phyloP scores from a whole-genome alignment of 2,888 invertebrate genomes.

The Ashinkailepas kermadecensis region DNA sequence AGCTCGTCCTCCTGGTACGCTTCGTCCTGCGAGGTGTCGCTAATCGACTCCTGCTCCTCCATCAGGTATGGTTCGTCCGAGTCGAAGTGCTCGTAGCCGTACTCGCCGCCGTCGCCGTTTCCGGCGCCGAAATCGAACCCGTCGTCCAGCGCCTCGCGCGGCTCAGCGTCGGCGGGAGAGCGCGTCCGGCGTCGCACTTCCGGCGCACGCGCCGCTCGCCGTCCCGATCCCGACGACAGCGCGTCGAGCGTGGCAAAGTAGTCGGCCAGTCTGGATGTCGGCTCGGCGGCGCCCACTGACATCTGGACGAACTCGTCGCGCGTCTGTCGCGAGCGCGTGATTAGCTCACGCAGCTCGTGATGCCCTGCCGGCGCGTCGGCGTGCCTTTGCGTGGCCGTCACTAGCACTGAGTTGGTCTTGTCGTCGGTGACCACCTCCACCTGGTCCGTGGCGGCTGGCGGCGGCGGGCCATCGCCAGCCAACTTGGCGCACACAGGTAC shows the following conservation, averaged over 20 bases:
- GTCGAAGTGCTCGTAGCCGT: conserved; percentile 31
- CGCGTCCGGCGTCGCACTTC: neutral
- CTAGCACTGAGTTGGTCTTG: conserved; percentile 20
- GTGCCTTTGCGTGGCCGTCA: neutral
- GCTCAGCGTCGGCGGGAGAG: neutral
- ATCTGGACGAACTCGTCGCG: neutral
- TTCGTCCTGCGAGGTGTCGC: conserved; percentile 45
- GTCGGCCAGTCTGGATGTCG: neutral
- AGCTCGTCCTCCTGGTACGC: conserved; percentile 71
- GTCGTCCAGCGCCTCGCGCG: conserved; percentile 5
- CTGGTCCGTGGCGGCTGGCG: neutral
- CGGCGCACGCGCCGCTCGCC: neutral
- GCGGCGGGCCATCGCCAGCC: neutral
- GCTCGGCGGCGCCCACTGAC: neutral
- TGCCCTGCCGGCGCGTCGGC: neutral
- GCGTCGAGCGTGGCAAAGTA: neutral
- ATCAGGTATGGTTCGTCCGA: conserved; percentile 32
- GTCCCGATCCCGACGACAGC: neutral
- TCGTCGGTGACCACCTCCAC: conserved; percentile 20
- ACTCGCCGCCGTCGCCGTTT: neutral
- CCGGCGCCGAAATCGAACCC: conserved; percentile 18
- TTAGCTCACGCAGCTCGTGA: neutral
- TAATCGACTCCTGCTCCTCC: conserved; percentile 34
- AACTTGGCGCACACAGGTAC: neutral
- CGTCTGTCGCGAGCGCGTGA: neutral